Evolutionary conservation across 2,888 invertebrate genomes (phyloP).

Genomic region (Xylota sylvarum): DNA sequence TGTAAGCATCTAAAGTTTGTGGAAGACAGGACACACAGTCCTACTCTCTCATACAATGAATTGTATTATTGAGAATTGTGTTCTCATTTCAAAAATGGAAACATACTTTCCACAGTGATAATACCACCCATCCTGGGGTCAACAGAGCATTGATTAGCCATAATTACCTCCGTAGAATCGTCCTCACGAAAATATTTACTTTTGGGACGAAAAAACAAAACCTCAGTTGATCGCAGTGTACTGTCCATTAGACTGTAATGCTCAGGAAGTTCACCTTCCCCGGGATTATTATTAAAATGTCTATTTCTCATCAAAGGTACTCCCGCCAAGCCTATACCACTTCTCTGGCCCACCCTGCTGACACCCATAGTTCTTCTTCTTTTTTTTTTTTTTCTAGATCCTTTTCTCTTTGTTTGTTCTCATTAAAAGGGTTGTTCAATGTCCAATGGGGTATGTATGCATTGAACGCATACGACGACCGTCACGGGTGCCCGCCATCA

Average conservation of each 20-base stretch:
- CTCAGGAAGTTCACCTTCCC: slow-evolving; percentile 28
- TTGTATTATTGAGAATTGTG: too few species aligned
- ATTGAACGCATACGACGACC: slow-evolving; percentile 52
- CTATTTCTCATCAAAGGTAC: slow-evolving; percentile 66
- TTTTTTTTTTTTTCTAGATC: slow-evolving; percentile 49
- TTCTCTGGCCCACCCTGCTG: neutral
- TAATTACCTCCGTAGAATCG: neutral
- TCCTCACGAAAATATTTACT: neutral
- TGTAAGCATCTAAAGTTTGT: too few species aligned
- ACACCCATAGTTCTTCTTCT: slow-evolving; percentile 40
- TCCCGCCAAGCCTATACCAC: slow-evolving; percentile 1
- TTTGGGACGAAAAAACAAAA: neutral
- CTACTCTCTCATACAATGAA: too few species aligned
- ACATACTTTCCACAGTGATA: too few species aligned
- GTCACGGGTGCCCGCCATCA: slow-evolving; percentile 69
- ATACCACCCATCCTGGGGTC: too few species aligned
- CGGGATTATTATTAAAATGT: slow-evolving; percentile 62
- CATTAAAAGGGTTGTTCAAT: slow-evolving; percentile 74
- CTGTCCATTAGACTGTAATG: slow-evolving; percentile 24
- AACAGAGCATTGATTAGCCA: neutral
- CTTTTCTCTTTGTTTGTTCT: slow-evolving; percentile 69
- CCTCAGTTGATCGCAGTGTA: slow-evolving; percentile 9
- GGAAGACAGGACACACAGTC: too few species aligned
- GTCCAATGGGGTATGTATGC: slow-evolving; percentile 70
- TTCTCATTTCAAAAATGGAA: too few species aligned